A percentile compares a stretch with the other conserved stretches of the same genome.
Evolutionary conservation across 2,797 vertebrate species (phyloP).

Genomic region (Pseudomugil tenellus): DNA sequence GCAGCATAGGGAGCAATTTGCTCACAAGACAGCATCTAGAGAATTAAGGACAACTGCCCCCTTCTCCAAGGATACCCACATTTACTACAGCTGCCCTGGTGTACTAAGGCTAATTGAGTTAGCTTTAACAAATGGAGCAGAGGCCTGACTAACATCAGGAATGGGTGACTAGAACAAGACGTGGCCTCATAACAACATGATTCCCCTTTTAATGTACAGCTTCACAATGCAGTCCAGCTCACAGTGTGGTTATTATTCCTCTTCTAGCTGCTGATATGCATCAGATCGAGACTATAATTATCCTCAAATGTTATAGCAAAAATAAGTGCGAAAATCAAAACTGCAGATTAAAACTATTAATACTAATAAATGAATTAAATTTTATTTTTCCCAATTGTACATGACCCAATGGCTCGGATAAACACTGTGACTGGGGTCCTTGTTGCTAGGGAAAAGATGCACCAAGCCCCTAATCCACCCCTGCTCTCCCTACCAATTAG

Average conservation of each 20-base stretch:
- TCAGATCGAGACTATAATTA: not conserved
- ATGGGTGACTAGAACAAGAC: slow-evolving; percentile 71
- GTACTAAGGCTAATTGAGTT: slow-evolving; percentile 75
- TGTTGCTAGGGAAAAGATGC: slow-evolving; percentile 79
- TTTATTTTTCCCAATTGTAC: slow-evolving; percentile 12
- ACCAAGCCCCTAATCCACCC: slow-evolving; percentile 80
- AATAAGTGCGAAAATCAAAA: not conserved
- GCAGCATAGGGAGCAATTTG: slow-evolving; percentile 42
- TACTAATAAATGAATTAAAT: slow-evolving; percentile 21
- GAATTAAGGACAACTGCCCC: slow-evolving; percentile 74
- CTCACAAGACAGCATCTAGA: slow-evolving; percentile 56
- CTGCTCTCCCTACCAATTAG: slow-evolving; percentile 82
- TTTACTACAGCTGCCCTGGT: slow-evolving; percentile 77
- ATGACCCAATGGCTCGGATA: slow-evolving; percentile 40
- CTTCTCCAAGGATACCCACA: slow-evolving; percentile 76
- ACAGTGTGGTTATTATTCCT: slow-evolving; percentile 21
- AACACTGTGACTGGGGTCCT: slow-evolving; percentile 67
- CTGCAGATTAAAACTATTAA: slow-evolving; percentile 20
- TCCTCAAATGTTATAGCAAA: slow-evolving; percentile 5
- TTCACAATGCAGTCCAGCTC: slow-evolving; percentile 42
- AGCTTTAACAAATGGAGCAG: slow-evolving; percentile 77
- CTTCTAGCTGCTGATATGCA: not conserved
- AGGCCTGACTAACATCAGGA: slow-evolving; percentile 77
- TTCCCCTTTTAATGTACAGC: slow-evolving; percentile 61
- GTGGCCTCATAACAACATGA: slow-evolving; percentile 49